These are phyloP conservation scores for Hirtodrosophila cameraria DNA, from an alignment of 2,888 invertebrate species.

Conservation along the genomic window DNA sequence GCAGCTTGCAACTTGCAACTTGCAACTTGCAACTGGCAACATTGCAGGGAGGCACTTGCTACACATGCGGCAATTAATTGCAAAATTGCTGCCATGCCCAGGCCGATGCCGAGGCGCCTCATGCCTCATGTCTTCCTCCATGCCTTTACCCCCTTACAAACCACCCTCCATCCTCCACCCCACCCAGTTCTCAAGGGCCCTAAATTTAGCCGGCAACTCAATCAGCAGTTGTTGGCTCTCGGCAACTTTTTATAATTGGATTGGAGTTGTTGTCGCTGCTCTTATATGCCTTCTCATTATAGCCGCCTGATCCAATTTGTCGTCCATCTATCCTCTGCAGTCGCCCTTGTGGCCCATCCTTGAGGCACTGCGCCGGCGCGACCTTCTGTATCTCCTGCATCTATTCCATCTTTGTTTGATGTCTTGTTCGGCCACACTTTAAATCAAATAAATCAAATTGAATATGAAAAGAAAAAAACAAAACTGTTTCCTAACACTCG, in stretches of 20 bases:
- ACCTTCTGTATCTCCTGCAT: conserved; percentile 1
- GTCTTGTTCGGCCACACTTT: conserved; percentile 46
- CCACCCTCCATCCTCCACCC: background rate
- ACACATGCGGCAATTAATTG: conserved; percentile 67
- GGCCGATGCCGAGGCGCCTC: conserved; percentile 43
- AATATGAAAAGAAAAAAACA: conserved; percentile 28
- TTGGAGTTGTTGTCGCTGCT: conserved; percentile 40
- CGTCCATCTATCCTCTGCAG: conserved; percentile 7
- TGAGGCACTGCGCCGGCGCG: conserved; percentile 32
- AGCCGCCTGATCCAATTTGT: conserved; percentile 46
- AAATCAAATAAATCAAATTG: conserved; percentile 69
- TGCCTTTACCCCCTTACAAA: conserved; percentile 1
- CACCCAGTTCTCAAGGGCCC: conserved; percentile 8
- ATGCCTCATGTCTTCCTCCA: conserved; percentile 6
- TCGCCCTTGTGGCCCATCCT: background rate
- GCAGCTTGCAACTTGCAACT: conserved; percentile 16
- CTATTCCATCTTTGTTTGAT: conserved; percentile 35
- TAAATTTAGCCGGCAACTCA: conserved; percentile 73
- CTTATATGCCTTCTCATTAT: conserved; percentile 43
- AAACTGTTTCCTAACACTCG: conserved; percentile 19
- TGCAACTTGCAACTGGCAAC: conserved; percentile 11
- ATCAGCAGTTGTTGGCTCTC: conserved; percentile 63
- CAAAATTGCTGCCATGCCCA: conserved; percentile 47
- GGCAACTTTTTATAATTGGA: conserved; percentile 75
- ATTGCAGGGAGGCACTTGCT: conserved; percentile 34